Evolutionary conservation across 2,888 invertebrate genomes (phyloP).

Genomic region (Lagria hirta): DNA sequence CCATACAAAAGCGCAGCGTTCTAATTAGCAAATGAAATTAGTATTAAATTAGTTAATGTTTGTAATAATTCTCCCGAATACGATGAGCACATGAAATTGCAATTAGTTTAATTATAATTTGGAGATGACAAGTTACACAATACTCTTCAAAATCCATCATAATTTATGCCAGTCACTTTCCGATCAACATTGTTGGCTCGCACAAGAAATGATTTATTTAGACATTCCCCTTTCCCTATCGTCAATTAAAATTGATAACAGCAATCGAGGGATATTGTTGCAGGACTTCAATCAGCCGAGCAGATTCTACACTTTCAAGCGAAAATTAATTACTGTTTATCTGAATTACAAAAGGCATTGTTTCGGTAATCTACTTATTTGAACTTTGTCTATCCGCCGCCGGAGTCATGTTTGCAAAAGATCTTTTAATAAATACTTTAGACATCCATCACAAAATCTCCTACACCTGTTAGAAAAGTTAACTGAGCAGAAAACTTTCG

Average conservation of each 20-base stretch:
- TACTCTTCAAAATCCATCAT: conserved; percentile 17
- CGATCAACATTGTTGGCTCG: conserved; percentile 22
- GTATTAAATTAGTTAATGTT: too few species aligned
- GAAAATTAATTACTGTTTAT: conserved; percentile 17
- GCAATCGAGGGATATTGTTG: conserved; percentile 10
- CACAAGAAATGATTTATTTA: conserved; percentile 20
- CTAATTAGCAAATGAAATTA: too few species aligned
- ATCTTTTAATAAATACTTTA: too few species aligned
- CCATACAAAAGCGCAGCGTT: too few species aligned
- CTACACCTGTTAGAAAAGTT: too few species aligned
- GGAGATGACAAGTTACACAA: conserved; percentile 4
- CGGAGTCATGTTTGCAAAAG: too few species aligned
- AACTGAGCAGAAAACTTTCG: too few species aligned
- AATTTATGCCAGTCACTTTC: conserved; percentile 20
- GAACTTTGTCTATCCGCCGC: too few species aligned
- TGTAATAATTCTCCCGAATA: too few species aligned
- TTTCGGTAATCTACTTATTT: too few species aligned
- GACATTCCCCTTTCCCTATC: conserved; percentile 7
- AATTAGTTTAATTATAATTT: conserved; percentile 18
- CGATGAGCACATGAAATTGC: too few species aligned
- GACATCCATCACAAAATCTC: too few species aligned
- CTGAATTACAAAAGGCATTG: conserved; percentile 18
- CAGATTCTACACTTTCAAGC: conserved; percentile 12
- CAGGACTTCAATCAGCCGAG: conserved; percentile 13
- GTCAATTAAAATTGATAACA: conserved; percentile 24